Evolutionary conservation across 2,113 vertebrate species (phyloP).

Genomic region (Cricetomys ansorgei): DNA sequence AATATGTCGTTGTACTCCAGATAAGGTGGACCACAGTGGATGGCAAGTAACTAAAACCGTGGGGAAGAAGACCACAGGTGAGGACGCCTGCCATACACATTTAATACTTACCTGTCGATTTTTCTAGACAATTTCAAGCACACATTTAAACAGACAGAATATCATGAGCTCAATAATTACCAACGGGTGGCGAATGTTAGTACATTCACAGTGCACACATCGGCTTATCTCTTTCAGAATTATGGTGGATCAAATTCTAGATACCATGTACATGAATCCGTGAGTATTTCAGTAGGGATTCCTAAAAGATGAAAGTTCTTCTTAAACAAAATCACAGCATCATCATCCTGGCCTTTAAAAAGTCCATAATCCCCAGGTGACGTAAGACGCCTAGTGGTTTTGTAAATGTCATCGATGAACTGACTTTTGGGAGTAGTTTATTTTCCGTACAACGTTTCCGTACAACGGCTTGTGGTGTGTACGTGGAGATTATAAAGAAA

Average conservation of each 20-base stretch:
- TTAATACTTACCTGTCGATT: neutral
- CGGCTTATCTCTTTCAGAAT: neutral
- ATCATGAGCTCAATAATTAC: neutral
- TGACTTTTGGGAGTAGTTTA: constrained; percentile 15
- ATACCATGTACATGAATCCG: neutral
- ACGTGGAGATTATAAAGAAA: neutral
- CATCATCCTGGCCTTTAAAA: neutral
- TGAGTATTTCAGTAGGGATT: constrained; percentile 34
- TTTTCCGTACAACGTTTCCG: neutral
- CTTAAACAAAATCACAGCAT: neutral
- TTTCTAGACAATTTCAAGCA: too few relatives aligned
- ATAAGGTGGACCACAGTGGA: neutral
- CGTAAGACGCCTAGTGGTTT: constrained; percentile 20
- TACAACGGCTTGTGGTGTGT: neutral
- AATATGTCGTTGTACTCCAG: neutral
- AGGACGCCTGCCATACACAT: neutral
- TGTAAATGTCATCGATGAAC: neutral
- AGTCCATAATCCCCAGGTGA: neutral
- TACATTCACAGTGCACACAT: neutral
- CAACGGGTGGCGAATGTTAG: neutral
- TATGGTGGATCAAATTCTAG: constrained; percentile 52
- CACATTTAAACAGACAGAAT: neutral
- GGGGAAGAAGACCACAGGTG: neutral
- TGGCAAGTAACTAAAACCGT: neutral
- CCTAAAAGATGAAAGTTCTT: neutral